Conservation (phyloP, 1,140 invertebrate genomes). For the Nomia melanderi region DNA sequence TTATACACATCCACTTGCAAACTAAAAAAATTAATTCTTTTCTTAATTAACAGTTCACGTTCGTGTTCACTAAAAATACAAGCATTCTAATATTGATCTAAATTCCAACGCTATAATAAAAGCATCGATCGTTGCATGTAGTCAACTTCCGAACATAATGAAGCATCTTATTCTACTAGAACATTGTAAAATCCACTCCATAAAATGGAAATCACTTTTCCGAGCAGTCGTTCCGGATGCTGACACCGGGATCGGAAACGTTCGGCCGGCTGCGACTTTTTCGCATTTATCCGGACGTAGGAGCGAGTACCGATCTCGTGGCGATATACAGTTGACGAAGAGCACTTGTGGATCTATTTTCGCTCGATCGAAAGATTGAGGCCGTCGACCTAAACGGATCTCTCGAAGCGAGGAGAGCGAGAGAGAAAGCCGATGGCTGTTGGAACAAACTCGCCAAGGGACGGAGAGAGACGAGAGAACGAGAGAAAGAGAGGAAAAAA, state of each 20-base stretch:
- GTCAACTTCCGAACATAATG: no score
- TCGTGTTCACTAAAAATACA: no score
- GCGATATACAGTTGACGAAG: conserved; percentile 62
- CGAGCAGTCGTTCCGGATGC: neutral
- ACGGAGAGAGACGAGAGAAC: neutral
- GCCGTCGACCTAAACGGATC: conserved; percentile 66
- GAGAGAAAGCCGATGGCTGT: conserved; percentile 32
- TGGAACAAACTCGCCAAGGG: neutral
- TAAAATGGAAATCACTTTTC: neutral
- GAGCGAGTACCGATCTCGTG: conserved; percentile 47
- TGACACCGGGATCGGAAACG: neutral
- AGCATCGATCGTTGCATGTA: no score
- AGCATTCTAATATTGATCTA: no score
- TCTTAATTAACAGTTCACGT: no score
- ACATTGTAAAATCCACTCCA: no score
- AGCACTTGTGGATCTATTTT: conserved; percentile 67
- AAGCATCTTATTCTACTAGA: no score
- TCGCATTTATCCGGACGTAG: conserved; percentile 34
- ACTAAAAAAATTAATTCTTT: no score
- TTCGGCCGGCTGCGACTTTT: conserved; percentile 15
- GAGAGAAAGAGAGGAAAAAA: neutral
- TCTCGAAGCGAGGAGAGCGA: conserved; percentile 34
- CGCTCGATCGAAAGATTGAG: conserved; percentile 66
- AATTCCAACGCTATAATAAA: no score
- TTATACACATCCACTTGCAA: no score